Evolutionary conservation across 2,888 invertebrate species (phyloP).

Genomic region (Callimorpha dominula): DNA sequence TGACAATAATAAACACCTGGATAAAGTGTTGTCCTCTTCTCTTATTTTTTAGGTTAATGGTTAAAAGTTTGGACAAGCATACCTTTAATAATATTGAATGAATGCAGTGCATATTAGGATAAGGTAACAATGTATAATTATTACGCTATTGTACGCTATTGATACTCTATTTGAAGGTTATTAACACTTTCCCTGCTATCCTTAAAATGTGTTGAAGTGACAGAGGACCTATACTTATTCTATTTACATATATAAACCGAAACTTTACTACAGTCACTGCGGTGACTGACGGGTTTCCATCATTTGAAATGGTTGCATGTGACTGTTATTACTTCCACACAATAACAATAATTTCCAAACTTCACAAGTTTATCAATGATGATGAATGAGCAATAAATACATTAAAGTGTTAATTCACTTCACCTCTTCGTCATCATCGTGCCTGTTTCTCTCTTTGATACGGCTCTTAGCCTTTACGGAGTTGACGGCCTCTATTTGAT

Average conservation of each 20-base stretch:
- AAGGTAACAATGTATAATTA: no score
- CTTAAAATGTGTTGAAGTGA: neutral
- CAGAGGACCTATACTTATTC: neutral
- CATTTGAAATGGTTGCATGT: neutral
- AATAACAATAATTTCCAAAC: neutral
- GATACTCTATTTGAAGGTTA: no score
- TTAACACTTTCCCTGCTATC: no score
- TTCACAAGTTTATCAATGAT: neutral
- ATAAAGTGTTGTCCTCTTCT: no score
- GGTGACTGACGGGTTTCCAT: neutral
- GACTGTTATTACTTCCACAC: neutral
- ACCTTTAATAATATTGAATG: no score
- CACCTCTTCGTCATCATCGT: conserved; percentile 92
- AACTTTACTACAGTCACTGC: neutral
- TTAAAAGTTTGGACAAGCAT: no score
- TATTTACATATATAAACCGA: neutral
- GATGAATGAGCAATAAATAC: neutral
- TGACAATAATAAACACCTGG: no score
- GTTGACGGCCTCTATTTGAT: conserved; percentile 91
- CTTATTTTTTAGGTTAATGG: no score
- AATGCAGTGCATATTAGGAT: no score
- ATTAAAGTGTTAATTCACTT: conserved; percentile 35
- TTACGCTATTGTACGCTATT: no score
- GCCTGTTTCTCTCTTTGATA: conserved; percentile 88
- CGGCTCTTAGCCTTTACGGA: conserved; percentile 88